phyloP scores from a whole-genome alignment of 2,797 vertebrate genomes.

The Natrix natrix region DNA sequence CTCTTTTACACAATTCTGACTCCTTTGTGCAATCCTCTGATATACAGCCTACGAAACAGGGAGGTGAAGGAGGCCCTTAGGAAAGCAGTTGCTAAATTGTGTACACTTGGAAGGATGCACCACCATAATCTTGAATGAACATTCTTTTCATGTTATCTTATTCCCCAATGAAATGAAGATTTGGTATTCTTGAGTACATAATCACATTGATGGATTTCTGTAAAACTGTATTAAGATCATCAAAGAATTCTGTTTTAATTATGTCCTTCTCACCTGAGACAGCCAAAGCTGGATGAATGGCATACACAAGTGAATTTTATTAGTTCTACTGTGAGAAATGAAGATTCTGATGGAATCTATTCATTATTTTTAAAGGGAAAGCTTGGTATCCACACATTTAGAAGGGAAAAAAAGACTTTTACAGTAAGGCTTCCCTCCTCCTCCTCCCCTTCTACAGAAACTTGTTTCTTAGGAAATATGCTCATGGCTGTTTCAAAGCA shows the following conservation, averaged over 20 bases:
- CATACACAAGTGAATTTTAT: not conserved
- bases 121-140: not conserved
- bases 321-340: not conserved
- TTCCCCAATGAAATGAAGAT: not conserved
- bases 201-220: not conserved
- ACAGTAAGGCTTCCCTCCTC: not conserved
- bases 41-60: conserved; percentile 62
- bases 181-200: not conserved
- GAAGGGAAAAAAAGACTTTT: not conserved
- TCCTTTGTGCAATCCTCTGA: conserved; percentile 59
- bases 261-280: not conserved
- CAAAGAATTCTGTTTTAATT: not conserved
- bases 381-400: not conserved
- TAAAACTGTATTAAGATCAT: not conserved
- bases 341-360: not conserved
- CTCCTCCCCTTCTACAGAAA: not conserved
- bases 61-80: conserved; percentile 52
- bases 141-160: not conserved
- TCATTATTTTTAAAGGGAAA: not conserved
- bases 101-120: not conserved
- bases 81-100: not conserved
- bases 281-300: not conserved
- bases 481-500: not conserved
- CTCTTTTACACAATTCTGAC: conserved; percentile 35
- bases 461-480: not conserved